Evolutionary conservation across 2,797 vertebrate genomes (phyloP), one percentile per base, ranked within the genome.

Genomic region (Spheniscus humboldti): DNA sequence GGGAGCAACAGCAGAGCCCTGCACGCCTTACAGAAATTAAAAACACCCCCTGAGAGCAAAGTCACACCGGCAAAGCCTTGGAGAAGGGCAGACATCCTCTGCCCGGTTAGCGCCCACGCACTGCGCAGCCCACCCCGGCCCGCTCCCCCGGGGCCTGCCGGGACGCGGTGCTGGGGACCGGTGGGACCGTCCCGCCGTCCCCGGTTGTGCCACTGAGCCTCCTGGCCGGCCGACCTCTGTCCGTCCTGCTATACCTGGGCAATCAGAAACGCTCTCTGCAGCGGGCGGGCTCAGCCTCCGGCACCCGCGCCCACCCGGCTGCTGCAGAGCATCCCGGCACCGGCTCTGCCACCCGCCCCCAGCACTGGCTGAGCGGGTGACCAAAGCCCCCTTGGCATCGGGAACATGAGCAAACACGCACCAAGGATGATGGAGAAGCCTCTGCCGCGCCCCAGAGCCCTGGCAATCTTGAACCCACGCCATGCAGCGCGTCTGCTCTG

Each of bases 11-110:
- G 48, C 35, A 64, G 57, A 57, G 63, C 48, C 43, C 62, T 7
- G 14, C 20, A 4, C 1, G 0, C 50, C 28, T 17, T 7, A 5
- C 7, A 12, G 33, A 7, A 18, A 31, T 6, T 3, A 4, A 48
- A 55, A 48, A 4, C n/a, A 7, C 50, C 10, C 27, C 20, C 30
- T 1, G 7, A 15, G 71, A 88, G 59, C 52, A 9, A 18, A 25
- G 39, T 3, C 20, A 16, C 4, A 0, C 43, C 2, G 10, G 75
- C 12, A 27, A 55, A 48, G 55, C 39, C 82, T 3, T 2, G 17
- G 20, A 23, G 35, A 22, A 69, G 52, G 57, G 17, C 7, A 18
- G 57, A 17, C 6, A 7, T 3, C 39, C 41, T 24, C 22, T 18
- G 17, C 41, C 45, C 24, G 1, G 6, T 4, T 2, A 57, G 27